phyloP scores from a whole-genome alignment of 64 coral and sea anemone species.

The Orbicella faveolata region DNA sequence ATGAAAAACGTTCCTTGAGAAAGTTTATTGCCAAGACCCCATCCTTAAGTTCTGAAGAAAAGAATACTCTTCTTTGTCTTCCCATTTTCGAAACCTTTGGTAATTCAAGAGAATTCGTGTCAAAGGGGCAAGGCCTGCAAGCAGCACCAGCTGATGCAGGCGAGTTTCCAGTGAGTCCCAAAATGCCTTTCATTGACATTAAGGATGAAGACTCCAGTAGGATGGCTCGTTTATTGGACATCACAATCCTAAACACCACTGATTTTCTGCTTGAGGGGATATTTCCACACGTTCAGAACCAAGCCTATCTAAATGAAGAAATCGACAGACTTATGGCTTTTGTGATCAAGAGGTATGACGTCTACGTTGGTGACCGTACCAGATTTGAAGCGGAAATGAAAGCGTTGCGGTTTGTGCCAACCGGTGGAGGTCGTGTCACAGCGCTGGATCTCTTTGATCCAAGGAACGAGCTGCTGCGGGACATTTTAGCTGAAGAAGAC shows the following conservation, averaged over 20 bases:
- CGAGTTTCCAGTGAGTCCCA: neutral
- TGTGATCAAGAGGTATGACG: neutral
- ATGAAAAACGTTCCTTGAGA: neutral
- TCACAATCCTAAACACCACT: neutral
- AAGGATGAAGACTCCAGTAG: neutral
- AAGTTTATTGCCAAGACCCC: neutral
- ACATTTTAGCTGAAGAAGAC: neutral
- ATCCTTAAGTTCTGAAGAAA: neutral
- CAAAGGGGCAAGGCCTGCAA: neutral
- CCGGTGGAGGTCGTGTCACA: neutral
- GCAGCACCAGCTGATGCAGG: constrained; percentile 14
- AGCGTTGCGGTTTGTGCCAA: neutral
- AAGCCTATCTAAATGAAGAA: no score
- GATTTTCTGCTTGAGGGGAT: neutral
- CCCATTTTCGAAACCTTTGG: constrained; percentile 24
- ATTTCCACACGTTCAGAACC: no score
- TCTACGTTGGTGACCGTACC: neutral
- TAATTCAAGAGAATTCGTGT: neutral
- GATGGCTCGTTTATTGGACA: neutral
- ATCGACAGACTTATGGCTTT: no score
- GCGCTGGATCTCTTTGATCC: constrained; percentile 33
- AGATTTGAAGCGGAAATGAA: constrained; percentile 8
- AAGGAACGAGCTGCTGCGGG: neutral
- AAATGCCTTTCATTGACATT: neutral
- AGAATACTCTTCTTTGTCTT: constrained; percentile 3